Percentiles rank a stretch among this genome's conserved stretches.
phyloP scores from a whole-genome alignment of 2,888 invertebrate genomes.

The Aphodius granarius region DNA sequence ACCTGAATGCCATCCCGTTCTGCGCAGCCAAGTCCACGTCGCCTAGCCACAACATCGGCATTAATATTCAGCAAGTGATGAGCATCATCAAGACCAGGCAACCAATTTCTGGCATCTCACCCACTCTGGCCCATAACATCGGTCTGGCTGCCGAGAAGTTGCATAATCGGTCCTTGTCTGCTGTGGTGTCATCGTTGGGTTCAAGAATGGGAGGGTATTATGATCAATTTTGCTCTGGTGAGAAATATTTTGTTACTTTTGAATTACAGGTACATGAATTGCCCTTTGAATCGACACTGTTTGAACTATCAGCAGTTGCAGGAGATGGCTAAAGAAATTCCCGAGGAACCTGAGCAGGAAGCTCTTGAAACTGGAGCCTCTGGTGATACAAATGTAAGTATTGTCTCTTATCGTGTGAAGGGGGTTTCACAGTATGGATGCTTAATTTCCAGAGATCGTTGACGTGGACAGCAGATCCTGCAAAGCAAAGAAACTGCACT shows the following conservation, averaged over 20 bases:
- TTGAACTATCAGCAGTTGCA: conserved; percentile 50
- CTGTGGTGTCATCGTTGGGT: conserved; percentile 47
- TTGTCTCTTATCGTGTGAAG: background rate
- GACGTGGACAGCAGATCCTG: conserved; percentile 39
- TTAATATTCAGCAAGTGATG: conserved; percentile 64
- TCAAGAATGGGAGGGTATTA: conserved; percentile 43
- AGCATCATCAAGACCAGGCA: conserved; percentile 47
- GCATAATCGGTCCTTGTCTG: conserved; percentile 44
- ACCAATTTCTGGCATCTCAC: conserved; percentile 49
- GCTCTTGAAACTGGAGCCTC: conserved; percentile 21
- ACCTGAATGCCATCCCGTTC: conserved; percentile 62
- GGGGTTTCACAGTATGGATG: background rate
- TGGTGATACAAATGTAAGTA: conserved; percentile 26
- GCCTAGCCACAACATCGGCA: conserved; percentile 66
- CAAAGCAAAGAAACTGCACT: conserved; percentile 43
- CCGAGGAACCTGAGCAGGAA: conserved; percentile 44
- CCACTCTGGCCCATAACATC: conserved; percentile 53
- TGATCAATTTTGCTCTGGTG: background rate
- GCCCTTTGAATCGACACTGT: conserved; percentile 44
- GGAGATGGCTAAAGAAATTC: conserved; percentile 49
- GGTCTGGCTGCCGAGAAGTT: conserved; percentile 50
- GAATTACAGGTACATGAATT: conserved; percentile 34
- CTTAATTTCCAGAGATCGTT: conserved; percentile 14
- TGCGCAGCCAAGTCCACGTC: conserved; percentile 63
- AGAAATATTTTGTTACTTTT: background rate